Conservation (phyloP, 1,140 invertebrate species). For the Battus philenor region DNA sequence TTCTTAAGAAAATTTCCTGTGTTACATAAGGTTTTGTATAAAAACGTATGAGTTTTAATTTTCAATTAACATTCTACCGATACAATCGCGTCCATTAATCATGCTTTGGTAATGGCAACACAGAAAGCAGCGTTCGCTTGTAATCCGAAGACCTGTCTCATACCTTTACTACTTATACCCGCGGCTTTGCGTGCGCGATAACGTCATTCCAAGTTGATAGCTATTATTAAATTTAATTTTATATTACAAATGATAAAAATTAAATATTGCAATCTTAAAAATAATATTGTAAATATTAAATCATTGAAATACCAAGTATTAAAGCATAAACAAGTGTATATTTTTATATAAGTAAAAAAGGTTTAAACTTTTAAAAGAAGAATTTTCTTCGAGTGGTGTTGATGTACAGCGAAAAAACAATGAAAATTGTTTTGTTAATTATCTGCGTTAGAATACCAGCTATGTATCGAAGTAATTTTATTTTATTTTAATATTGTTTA, state of each 20-base stretch:
- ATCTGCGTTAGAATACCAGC: no score
- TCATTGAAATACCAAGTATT: no score
- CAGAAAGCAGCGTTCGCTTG: conserved; percentile 31
- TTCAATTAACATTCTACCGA: conserved; percentile 51
- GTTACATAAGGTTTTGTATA: conserved; percentile 32
- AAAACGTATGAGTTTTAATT: conserved; percentile 20
- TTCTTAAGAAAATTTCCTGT: no score
- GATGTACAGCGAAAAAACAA: no score
- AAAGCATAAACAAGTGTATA: no score
- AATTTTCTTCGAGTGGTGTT: no score
- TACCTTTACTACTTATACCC: conserved; percentile 16
- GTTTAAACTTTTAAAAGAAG: no score
- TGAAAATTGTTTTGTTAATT: no score
- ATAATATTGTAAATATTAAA: no score
- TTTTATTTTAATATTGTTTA: no score
- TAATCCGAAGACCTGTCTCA: conserved; percentile 32
- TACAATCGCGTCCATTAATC: conserved; percentile 50
- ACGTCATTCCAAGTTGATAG: conserved; percentile 5
- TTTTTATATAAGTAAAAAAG: no score
- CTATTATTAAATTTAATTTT: conserved; percentile 12
- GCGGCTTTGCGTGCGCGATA: conserved; percentile 3
- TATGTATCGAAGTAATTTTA: no score
- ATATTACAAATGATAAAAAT: conserved; percentile 3
- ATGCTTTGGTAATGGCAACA: conserved; percentile 47
- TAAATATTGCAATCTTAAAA: conserved; percentile 8